Percentiles rank a stretch among this genome's conserved stretches.
phyloP scores from a whole-genome alignment of 2,113 vertebrate genomes.

The Condylura cristata region DNA sequence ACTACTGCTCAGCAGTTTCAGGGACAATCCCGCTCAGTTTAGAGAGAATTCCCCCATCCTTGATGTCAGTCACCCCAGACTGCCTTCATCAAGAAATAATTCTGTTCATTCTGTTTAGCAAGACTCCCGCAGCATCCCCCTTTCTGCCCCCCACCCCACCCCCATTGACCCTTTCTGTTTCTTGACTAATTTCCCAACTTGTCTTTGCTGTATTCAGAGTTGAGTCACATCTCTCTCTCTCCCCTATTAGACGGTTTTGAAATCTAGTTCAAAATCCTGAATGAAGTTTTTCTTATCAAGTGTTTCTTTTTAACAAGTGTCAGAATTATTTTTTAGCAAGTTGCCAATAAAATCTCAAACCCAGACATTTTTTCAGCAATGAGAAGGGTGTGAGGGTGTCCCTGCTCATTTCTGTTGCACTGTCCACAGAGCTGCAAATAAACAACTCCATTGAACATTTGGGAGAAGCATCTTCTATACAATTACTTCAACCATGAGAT shows the following conservation, averaged over 20 bases:
- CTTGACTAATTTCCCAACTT: not conserved
- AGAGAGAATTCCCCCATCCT: too few species aligned
- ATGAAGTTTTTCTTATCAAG: not conserved
- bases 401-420: not conserved
- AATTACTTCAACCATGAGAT: not conserved
- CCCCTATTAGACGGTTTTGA: too few species aligned
- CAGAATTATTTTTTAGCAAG: not conserved
- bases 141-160: too few species aligned
- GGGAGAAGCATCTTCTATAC: not conserved
- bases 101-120: not conserved
- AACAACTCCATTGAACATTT: not conserved
- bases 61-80: too few species aligned
- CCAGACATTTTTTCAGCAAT: not conserved
- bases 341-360: not conserved
- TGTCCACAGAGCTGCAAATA: not conserved
- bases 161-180: not conserved
- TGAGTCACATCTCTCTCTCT: not conserved
- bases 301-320: not conserved
- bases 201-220: too few species aligned
- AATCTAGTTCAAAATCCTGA: not conserved
- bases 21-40: too few species aligned
- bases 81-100: not conserved
- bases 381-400: not conserved
- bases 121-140: not conserved
- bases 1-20: not conserved